phyloP scores from a whole-genome alignment of 2,113 vertebrate genomes.

The Corythornis cristatus region DNA sequence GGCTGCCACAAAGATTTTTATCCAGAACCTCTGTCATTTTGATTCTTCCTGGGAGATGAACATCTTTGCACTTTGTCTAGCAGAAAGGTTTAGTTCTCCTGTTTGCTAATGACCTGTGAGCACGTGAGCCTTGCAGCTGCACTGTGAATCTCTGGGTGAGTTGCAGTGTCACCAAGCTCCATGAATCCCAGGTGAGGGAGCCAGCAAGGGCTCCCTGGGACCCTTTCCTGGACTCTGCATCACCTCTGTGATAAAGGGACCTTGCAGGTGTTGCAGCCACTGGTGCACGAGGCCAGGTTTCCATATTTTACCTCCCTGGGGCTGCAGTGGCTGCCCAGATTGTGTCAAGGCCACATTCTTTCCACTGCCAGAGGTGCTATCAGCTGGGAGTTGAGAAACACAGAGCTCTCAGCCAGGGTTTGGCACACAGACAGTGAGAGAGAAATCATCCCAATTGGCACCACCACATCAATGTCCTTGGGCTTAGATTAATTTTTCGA shows the following conservation, averaged over 20 bases:
- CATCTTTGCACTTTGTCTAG: background rate
- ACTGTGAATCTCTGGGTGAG: background rate
- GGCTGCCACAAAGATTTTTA: background rate
- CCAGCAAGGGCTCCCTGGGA: accelerated
- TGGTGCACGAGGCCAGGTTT: background rate
- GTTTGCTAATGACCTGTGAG: background rate
- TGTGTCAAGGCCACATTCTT: conserved; percentile 31
- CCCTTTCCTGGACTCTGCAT: background rate
- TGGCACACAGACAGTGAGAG: background rate
- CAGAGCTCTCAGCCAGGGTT: background rate
- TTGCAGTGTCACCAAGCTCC: background rate
- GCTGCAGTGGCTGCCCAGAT: background rate
- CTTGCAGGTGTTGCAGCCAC: background rate
- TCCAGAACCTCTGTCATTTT: background rate
- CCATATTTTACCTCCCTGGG: background rate
- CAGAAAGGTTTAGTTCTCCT: background rate
- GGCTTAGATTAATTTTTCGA: background rate
- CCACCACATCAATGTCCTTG: background rate
- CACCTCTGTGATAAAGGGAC: background rate
- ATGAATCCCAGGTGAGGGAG: background rate
- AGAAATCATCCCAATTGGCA: background rate
- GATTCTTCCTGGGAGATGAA: background rate
- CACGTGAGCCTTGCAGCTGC: background rate
- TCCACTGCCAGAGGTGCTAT: background rate
- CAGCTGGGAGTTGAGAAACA: background rate